Evolutionary conservation across 2,888 invertebrate genomes (phyloP), one percentile per base, ranked within the genome.

Genomic region (Melieria picta): DNA sequence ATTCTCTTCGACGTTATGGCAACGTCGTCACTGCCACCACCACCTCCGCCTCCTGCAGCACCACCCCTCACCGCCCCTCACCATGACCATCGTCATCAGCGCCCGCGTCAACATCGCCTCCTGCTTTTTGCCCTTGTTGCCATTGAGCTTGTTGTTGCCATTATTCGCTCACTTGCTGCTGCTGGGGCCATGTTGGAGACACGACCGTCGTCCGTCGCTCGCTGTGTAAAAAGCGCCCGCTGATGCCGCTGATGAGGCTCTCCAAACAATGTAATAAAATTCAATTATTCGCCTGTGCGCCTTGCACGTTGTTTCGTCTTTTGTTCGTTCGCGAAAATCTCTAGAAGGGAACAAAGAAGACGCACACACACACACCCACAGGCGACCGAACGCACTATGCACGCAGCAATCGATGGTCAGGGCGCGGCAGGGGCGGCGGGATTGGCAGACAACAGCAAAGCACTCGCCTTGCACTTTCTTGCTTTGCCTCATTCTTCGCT

Each of bases 181-280:
- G 50, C 63, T n/a, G 61, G 52, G 68, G 45, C 57, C 47, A 67
- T 73, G 64, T 48, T 11, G 10, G 58, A 64, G 67, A 69, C 71
- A 58, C 71, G 67, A 69, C 52, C 72, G 61, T 60, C 74, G 72
- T 70, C 71, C 13, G 52, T 52, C 62, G 69, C 56, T 46, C 64
- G 70, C 57, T 30, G 61, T 56, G 65, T 60, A 65, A 65, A 64
- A 52, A 52, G 7, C 11, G 69, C 47, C 16, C 56, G 50, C 50
- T 13, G 58, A n/a, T 42, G 43, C 45, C 55, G 55, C 46, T 61
- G 30, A 16, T 46, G n/a, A 50, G 64, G 43, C 70, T 81, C 81
- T 81, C 79, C 82, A 82, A 84, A 85, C 84, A 84, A 84, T 86
- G 85, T 85, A 86, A 86, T 85, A 85, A 85, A 85, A 85, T 85